Evolutionary conservation across 2,113 vertebrate genomes (phyloP), one percentile per base, ranked within the genome.

Genomic region (Edolisoma coerulescens): DNA sequence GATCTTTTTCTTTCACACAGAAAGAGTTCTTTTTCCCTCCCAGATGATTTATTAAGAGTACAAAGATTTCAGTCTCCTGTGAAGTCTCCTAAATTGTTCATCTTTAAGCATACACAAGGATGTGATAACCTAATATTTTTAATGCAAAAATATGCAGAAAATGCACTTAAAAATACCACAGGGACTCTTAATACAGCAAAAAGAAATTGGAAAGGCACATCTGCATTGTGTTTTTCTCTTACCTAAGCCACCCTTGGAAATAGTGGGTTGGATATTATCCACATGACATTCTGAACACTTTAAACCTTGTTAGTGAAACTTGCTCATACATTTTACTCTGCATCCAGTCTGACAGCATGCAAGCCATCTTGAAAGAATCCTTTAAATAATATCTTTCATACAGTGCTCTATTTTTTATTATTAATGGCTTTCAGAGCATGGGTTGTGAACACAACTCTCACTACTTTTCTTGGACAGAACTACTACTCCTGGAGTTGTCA

Each of bases 61-160:
- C 85, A 94, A 96, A 92, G 74, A 77, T 70, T 90, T 90, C 85
- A 64, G 60, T 84, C 73, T 92, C 68, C 69, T 87, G 78, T 85
- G 91, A 90, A 86, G 35, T 32, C 44, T 88, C 19, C 39, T 94
- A 88, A 91, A 93, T 96, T 78, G 64, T 64, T 90, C 69, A 24
- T 88, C 56, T 93, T 94, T 77, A 42, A 93, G 64, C 68, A 90
- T 61, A 86, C 76, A 77, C 22, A 67, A 93, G 47, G 64, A 95
- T 84, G 76, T 92, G 68, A 82, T 90, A 95, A 90, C 56, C 76
- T 84, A 89, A 94, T 92, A 95, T 92, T 92, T 97, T 93, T 78
- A 93, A 94, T 88, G 85, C 60, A 96, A 96, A 97, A 93, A 88
- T 90, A 94, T 90, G 64, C 76, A 94, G 65, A 88, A 96, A 91